Conservation (phyloP, 1,140 invertebrate genomes). For the Chlorops oryzae region DNA sequence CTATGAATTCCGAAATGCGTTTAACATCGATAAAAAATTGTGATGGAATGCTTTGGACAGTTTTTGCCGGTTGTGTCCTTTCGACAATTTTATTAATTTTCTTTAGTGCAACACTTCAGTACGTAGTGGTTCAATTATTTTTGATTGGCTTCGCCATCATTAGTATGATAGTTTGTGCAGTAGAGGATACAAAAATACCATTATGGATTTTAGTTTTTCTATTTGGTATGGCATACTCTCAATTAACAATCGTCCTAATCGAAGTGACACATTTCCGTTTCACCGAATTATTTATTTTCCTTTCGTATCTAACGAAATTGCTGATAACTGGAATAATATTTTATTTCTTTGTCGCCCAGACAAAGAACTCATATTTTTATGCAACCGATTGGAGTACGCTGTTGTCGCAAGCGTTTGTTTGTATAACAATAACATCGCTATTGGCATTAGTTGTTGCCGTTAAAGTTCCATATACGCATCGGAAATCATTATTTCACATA, state of each 20-base stretch:
- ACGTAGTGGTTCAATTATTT: constrained; percentile 29
- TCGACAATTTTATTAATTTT: constrained; percentile 23
- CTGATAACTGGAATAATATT: constrained; percentile 31
- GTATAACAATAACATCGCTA: constrained; percentile 34
- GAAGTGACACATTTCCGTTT: constrained; percentile 35
- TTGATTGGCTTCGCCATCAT: constrained; percentile 28
- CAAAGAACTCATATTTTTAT: constrained; percentile 39
- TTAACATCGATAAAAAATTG: constrained; percentile 24
- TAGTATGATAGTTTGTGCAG: constrained; percentile 34
- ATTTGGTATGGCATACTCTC: constrained; percentile 34
- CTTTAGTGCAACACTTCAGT: constrained; percentile 32
- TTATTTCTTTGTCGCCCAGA: constrained; percentile 35
- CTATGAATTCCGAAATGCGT: constrained; percentile 27
- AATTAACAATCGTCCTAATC: constrained; percentile 31
- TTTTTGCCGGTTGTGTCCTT: constrained; percentile 31
- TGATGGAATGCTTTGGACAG: constrained; percentile 36
- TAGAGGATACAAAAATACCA: constrained; percentile 23
- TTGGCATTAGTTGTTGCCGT: constrained; percentile 38
- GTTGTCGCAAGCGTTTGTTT: constrained; percentile 42
- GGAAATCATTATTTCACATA: constrained; percentile 31
- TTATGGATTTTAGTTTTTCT: constrained; percentile 36
- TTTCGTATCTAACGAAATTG: constrained; percentile 31
- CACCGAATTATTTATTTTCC: constrained; percentile 29
- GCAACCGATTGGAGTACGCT: constrained; percentile 32
- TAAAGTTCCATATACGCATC: constrained; percentile 38